A percentile compares a stretch with the other conserved stretches of the same genome.
These are phyloP conservation scores for Acronicta aceris DNA, from an alignment of 2,888 invertebrate species.

Conservation along the genomic window DNA sequence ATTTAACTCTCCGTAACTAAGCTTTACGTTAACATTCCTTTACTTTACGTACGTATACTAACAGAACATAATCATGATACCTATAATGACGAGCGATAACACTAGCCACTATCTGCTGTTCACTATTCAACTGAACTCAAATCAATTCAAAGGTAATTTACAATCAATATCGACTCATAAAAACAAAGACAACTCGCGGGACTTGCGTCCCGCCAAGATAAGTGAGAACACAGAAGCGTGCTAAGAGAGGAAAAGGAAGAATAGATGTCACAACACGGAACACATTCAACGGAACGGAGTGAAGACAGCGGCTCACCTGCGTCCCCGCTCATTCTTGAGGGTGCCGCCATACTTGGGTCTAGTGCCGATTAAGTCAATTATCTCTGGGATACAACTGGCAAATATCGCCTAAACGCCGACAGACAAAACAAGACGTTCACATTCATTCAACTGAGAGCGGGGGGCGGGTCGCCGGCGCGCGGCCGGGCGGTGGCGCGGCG, in stretches of 20 bases:
- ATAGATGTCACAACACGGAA: conserved; percentile 89
- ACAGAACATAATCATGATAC: conserved; percentile 88
- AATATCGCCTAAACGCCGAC: conserved; percentile 98
- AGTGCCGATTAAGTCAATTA: conserved; percentile 99
- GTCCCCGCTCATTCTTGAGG: conserved; percentile 99
- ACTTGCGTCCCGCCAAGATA: conserved; percentile 88
- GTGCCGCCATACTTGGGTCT: conserved; percentile 99
- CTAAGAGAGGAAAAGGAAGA: conserved; percentile 89
- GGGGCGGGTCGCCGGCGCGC: conserved; percentile 58
- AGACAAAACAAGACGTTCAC: conserved; percentile 91
- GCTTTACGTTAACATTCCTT: conserved; percentile 88
- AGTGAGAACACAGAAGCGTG: conserved; percentile 90
- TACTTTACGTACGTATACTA: conserved; percentile 83
- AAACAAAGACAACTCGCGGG: conserved; percentile 86
- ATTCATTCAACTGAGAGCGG: conserved; percentile 80
- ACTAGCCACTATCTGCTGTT: conserved; percentile 89
- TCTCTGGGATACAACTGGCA: conserved; percentile 99
- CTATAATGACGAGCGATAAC: conserved; percentile 88
- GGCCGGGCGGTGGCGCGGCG: conserved; percentile 45
- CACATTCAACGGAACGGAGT: conserved; percentile 90
- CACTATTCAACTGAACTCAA: conserved; percentile 88
- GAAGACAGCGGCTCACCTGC: conserved; percentile 97
- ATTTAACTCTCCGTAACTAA: conserved; percentile 87
- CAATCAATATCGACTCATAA: conserved; percentile 88
- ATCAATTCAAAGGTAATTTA: conserved; percentile 85